These are phyloP conservation scores for Rhinogobius similis DNA, from an alignment of 2,113 vertebrate genomes.

Conservation along the genomic window DNA sequence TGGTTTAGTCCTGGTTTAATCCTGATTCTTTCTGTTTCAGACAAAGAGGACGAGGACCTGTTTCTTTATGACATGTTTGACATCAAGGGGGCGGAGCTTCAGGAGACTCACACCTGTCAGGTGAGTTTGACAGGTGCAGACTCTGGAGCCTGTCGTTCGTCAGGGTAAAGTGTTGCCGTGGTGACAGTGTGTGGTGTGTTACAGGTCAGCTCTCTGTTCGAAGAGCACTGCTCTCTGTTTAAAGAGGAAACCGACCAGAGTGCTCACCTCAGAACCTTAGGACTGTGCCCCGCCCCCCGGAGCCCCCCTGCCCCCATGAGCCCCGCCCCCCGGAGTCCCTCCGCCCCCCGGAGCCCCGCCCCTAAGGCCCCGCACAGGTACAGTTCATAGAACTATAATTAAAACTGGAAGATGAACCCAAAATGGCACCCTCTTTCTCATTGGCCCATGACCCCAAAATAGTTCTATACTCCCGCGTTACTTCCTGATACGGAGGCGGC, in stretches of 20 bases:
- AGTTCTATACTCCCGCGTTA: too few relatives aligned
- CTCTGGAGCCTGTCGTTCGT: too few relatives aligned
- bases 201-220: slow-evolving; percentile 75
- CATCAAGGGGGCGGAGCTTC: slow-evolving; percentile 49
- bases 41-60: slow-evolving; percentile 68
- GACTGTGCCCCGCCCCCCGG: slow-evolving; percentile 58
- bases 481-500: too few relatives aligned
- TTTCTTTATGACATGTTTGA: slow-evolving; percentile 72
- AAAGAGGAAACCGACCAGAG: slow-evolving; percentile 71
- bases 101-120: slow-evolving; percentile 66
- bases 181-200: not conserved
- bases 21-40: not conserved
- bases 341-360: too few relatives aligned
- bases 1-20: too few relatives aligned
- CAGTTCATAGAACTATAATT: too few relatives aligned
- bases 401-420: too few relatives aligned
- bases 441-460: too few relatives aligned
- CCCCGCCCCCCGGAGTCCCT: not conserved
- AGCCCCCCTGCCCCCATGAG: not conserved
- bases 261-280: slow-evolving; percentile 74
- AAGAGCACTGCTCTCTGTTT: slow-evolving; percentile 34
- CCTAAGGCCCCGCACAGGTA: too few relatives aligned
- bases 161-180: too few relatives aligned
- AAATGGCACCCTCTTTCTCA: too few relatives aligned
- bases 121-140: too few relatives aligned